Evolutionary conservation across 2,888 invertebrate genomes (phyloP).

Genomic region (Epinotia nisella): DNA sequence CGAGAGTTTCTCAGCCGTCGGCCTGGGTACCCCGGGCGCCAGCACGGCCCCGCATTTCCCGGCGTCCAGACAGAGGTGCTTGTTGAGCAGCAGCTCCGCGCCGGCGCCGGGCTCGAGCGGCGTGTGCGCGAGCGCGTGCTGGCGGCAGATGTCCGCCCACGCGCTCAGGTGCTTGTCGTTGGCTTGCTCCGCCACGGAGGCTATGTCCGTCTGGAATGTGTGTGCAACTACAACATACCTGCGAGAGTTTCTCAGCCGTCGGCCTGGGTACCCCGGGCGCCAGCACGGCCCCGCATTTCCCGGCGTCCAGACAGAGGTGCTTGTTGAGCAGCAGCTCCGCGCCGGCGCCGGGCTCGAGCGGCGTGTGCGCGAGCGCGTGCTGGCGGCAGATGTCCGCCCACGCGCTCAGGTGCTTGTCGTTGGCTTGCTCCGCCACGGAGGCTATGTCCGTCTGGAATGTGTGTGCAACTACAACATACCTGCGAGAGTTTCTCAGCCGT

Average conservation of each 20-base stretch:
- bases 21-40: too few species aligned
- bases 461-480: too few species aligned
- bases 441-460: constrained; percentile 88
- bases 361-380: constrained; percentile 91
- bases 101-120: too few species aligned
- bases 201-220: too few species aligned
- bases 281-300: constrained; percentile 87
- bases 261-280: constrained; percentile 85
- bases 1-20: too few species aligned
- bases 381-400: constrained; percentile 95
- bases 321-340: constrained; percentile 92
- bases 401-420: constrained; percentile 96
- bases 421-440: constrained; percentile 94
- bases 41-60: too few species aligned
- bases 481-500: too few species aligned
- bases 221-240: constrained; percentile 70
- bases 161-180: constrained; percentile 96
- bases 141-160: constrained; percentile 97
- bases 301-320: constrained; percentile 90
- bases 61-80: too few species aligned
- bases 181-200: too few species aligned
- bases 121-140: too few species aligned
- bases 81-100: too few species aligned
- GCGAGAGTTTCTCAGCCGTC: constrained; percentile 85
- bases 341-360: constrained; percentile 94